Conservation (phyloP, 2,797 vertebrate genomes). For the Intellagama lesueurii region DNA sequence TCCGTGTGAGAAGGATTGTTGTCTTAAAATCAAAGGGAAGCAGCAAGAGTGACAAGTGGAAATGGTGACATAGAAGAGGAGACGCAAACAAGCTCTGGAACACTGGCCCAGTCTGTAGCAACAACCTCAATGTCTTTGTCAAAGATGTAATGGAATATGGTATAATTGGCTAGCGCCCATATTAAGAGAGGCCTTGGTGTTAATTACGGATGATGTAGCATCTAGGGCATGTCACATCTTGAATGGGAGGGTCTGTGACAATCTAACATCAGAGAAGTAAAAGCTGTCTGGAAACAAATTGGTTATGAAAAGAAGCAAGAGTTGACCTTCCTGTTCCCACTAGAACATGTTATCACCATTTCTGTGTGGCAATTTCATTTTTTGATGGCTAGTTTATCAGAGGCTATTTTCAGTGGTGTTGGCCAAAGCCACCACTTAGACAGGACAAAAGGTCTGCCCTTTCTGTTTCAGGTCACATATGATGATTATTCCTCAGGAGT, state of each 20-base stretch:
- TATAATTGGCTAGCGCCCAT: background rate
- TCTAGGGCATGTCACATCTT: background rate
- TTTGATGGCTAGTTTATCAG: background rate
- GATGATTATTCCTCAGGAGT: background rate
- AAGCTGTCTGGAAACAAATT: conserved; percentile 27
- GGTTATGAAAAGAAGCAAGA: background rate
- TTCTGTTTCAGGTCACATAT: background rate
- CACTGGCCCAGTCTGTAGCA: background rate
- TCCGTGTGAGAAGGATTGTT: background rate
- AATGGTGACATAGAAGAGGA: background rate
- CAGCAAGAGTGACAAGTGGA: background rate
- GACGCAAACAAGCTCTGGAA: accelerated
- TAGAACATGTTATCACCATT: background rate
- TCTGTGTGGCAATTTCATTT: background rate
- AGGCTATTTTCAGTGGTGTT: background rate
- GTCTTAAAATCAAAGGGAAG: background rate
- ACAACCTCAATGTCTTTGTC: background rate
- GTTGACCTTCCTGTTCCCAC: background rate
- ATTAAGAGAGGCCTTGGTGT: conserved; percentile 9
- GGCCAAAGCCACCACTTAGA: background rate
- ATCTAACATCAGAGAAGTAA: conserved; percentile 7
- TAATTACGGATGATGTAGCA: conserved; percentile 27
- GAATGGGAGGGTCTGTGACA: conserved; percentile 14
- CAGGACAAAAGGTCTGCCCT: background rate
- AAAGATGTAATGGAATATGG: background rate